These are phyloP conservation scores for Pachydiplax longipennis DNA, from an alignment of 2,888 invertebrate genomes.

Conservation along the genomic window DNA sequence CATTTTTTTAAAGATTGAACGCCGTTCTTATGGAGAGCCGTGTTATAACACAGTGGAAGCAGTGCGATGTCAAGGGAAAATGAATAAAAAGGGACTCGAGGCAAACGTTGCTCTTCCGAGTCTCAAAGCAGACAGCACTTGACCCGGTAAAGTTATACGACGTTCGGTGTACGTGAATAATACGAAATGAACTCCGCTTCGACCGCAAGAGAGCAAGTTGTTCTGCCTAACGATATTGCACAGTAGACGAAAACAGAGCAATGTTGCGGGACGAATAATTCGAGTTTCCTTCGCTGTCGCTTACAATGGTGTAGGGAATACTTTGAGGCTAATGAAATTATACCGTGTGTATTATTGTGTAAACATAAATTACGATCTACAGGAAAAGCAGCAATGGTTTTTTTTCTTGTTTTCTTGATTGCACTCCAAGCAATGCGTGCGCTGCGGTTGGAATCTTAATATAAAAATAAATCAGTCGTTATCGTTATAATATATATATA, in stretches of 20 bases:
- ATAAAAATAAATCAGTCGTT: too few relatives aligned
- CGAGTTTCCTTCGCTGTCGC: background rate
- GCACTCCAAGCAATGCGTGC: too few relatives aligned
- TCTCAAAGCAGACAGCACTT: background rate
- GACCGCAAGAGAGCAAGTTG: background rate
- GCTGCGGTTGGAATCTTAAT: too few relatives aligned
- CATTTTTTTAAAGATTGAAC: background rate
- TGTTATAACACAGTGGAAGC: background rate
- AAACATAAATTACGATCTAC: too few relatives aligned
- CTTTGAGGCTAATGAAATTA: background rate
- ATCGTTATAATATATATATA: too few relatives aligned
- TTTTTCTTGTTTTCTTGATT: too few relatives aligned
- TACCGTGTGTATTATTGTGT: background rate
- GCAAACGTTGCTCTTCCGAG: background rate
- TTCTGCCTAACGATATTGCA: background rate
- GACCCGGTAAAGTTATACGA: background rate
- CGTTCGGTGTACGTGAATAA: background rate
- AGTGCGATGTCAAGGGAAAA: background rate
- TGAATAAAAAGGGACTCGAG: background rate
- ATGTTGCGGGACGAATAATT: background rate
- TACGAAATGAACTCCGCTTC: background rate
- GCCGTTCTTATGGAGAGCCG: background rate
- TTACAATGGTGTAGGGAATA: background rate
- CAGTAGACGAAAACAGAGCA: background rate
- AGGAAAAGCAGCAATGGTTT: too few relatives aligned